phyloP scores from a whole-genome alignment of 2,113 vertebrate genomes.

The Penelope pileata region DNA sequence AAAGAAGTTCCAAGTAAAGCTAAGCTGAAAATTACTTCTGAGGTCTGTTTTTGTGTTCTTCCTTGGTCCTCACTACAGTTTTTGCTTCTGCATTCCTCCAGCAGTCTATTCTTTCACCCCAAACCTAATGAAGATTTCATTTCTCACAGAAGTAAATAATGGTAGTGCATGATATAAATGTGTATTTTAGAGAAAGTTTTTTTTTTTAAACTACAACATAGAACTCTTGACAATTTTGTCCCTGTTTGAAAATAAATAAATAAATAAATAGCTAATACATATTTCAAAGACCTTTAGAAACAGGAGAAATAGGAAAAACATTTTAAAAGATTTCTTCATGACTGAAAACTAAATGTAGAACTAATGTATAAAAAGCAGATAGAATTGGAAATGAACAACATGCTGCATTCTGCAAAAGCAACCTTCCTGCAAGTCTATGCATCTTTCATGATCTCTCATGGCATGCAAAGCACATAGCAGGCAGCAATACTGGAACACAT shows the following conservation, averaged over 20 bases:
- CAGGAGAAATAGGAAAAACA: background rate
- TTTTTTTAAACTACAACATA: background rate
- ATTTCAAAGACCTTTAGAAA: background rate
- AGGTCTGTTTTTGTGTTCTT: background rate
- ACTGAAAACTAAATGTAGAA: slow-evolving; percentile 4
- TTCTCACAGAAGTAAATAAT: background rate
- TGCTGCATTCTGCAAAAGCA: background rate
- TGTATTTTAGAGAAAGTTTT: background rate
- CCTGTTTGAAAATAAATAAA: background rate
- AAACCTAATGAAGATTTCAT: background rate
- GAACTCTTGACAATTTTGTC: background rate
- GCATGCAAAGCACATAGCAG: background rate
- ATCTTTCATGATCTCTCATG: slow-evolving; percentile 9
- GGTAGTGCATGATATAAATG: background rate
- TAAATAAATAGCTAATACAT: background rate
- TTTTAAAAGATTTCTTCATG: background rate
- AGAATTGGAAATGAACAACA: background rate
- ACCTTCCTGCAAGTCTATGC: background rate
- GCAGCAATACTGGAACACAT: background rate
- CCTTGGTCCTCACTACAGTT: background rate
- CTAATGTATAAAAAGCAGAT: background rate
- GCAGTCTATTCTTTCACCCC: background rate
- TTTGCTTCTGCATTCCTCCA: background rate
- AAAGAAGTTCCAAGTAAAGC: background rate
- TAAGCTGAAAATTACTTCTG: background rate